Conservation (phyloP, 2,888 invertebrate species). For the Diaphora mendica region DNA sequence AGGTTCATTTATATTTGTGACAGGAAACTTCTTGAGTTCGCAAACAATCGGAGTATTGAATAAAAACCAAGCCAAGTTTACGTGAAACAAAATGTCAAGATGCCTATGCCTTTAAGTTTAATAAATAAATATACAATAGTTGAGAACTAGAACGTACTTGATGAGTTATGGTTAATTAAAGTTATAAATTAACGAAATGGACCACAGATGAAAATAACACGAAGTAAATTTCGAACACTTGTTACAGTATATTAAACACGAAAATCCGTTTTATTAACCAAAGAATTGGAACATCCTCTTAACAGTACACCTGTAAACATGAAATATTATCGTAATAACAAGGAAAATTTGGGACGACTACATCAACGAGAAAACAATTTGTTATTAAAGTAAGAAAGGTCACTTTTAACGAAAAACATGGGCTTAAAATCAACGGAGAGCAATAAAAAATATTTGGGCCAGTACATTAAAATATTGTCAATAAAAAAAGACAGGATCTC, state of each 20-base stretch:
- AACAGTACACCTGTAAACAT: background rate
- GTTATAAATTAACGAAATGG: background rate
- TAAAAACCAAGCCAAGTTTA: constrained; percentile 2
- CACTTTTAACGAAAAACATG: background rate
- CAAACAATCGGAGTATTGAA: constrained; percentile 11
- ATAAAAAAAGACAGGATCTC: constrained; percentile 8
- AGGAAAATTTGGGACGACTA: too few relatives aligned
- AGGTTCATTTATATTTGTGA: constrained; percentile 19
- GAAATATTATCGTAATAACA: too few relatives aligned
- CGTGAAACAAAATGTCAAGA: background rate
- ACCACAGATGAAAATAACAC: background rate
- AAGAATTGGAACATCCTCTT: background rate
- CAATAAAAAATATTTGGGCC: background rate
- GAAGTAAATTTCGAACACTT: background rate
- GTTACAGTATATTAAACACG: background rate
- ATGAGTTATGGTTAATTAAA: background rate
- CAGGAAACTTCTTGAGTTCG: constrained; percentile 13
- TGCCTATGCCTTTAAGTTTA: background rate
- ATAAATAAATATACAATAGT: background rate
- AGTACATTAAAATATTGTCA: constrained; percentile 1
- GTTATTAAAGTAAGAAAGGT: background rate
- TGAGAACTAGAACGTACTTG: background rate
- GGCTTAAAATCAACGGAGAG: background rate
- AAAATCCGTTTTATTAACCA: background rate
- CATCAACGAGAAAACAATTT: background rate